A percentile compares a stretch with the other conserved stretches of the same genome.
Conservation (phyloP, 1,140 invertebrate species). For the Uloborus diversus region DNA sequence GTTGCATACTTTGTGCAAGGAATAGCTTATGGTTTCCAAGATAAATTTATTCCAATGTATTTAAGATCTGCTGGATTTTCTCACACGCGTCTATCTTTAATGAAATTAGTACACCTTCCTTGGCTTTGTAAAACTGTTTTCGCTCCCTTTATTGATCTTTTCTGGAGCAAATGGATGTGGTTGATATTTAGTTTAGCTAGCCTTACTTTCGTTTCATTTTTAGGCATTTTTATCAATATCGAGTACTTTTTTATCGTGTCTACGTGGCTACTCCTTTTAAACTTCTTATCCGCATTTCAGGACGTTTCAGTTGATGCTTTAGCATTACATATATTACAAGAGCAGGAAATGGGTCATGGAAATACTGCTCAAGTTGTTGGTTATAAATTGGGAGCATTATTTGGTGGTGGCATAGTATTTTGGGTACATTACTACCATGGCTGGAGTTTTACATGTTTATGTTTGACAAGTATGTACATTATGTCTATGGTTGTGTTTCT, state of each 20-base stretch:
- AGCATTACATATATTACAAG: slow-evolving; percentile 64
- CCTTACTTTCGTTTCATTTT: slow-evolving; percentile 62
- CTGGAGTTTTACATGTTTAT: slow-evolving; percentile 56
- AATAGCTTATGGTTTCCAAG: slow-evolving; percentile 67
- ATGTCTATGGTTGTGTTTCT: slow-evolving; percentile 36
- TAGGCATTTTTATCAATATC: slow-evolving; percentile 60
- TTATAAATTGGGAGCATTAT: slow-evolving; percentile 67
- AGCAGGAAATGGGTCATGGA: slow-evolving; percentile 64
- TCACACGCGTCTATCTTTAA: slow-evolving; percentile 64
- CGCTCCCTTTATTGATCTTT: slow-evolving; percentile 66
- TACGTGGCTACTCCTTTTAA: slow-evolving; percentile 64
- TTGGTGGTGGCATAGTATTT: slow-evolving; percentile 63
- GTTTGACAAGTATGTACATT: slow-evolving; percentile 56
- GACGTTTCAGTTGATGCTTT: slow-evolving; percentile 63
- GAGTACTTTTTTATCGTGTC: slow-evolving; percentile 60
- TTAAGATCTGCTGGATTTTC: slow-evolving; percentile 65
- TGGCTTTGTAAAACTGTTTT: slow-evolving; percentile 67
- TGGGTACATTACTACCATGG: slow-evolving; percentile 56
- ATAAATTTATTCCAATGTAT: slow-evolving; percentile 66
- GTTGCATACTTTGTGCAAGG: slow-evolving; percentile 68
- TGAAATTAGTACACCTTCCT: slow-evolving; percentile 66
- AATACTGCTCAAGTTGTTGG: slow-evolving; percentile 68
- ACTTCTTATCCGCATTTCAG: slow-evolving; percentile 65
- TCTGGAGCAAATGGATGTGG: slow-evolving; percentile 66
- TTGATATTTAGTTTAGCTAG: slow-evolving; percentile 63